A percentile compares a stretch with the other conserved stretches of the same genome.
These are phyloP conservation scores for Nymphalis io DNA, from an alignment of 1,140 invertebrate genomes.

Conservation along the genomic window DNA sequence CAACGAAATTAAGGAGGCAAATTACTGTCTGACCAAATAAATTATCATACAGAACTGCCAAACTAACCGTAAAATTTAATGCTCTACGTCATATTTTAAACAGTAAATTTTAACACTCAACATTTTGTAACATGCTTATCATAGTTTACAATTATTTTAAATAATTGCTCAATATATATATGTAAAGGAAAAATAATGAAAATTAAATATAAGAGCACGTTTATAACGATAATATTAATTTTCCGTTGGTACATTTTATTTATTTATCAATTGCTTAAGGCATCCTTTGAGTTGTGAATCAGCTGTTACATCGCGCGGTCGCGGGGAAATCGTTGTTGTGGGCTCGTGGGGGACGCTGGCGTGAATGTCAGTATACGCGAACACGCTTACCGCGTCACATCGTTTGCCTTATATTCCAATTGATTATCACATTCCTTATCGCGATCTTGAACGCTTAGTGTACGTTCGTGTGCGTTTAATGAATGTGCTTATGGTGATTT, in stretches of 20 bases:
- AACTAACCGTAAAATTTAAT: no score
- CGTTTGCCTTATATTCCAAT: slow-evolving; percentile 42
- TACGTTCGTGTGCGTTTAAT: slow-evolving; percentile 24
- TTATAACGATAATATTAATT: no score
- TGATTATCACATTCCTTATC: slow-evolving; percentile 38
- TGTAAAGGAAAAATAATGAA: no score
- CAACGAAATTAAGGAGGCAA: no score
- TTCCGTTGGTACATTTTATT: background rate
- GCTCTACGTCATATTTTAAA: no score
- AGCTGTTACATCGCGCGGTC: slow-evolving; percentile 60
- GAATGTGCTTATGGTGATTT: slow-evolving; percentile 12
- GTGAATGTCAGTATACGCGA: slow-evolving; percentile 58
- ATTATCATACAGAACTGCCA: no score
- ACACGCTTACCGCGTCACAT: slow-evolving; percentile 45
- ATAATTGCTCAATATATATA: no score
- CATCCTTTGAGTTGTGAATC: slow-evolving; percentile 57
- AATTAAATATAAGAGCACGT: no score
- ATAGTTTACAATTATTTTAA: no score
- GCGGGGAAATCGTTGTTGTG: slow-evolving; percentile 51
- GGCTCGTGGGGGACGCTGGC: slow-evolving; percentile 44
- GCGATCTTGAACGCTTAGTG: slow-evolving; percentile 36
- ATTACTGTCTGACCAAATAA: no score
- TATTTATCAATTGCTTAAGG: background rate
- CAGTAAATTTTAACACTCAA: no score
- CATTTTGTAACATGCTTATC: no score